Conservation (phyloP, 1,140 invertebrate genomes). For the Bombus waltoni region DNA sequence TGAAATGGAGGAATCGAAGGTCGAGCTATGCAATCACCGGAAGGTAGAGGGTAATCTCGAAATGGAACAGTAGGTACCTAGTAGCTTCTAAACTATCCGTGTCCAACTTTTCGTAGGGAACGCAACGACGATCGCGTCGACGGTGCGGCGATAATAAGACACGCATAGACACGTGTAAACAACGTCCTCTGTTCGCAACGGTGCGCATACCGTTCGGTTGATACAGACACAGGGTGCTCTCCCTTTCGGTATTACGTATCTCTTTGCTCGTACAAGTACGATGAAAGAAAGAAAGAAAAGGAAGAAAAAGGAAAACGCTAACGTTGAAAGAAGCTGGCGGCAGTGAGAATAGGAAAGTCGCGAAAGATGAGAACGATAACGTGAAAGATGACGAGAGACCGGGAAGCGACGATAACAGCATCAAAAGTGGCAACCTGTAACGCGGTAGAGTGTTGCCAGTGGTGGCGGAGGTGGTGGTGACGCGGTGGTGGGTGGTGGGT, state of each 20-base stretch:
- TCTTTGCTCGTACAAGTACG: neutral
- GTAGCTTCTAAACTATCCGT: neutral
- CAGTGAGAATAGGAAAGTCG: neutral
- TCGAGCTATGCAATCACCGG: neutral
- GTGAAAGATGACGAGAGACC: slow-evolving; percentile 37
- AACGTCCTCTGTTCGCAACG: neutral
- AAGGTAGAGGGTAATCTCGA: slow-evolving; percentile 4
- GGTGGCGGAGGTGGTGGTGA: neutral
- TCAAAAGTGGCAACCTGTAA: neutral
- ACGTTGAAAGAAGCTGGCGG: neutral
- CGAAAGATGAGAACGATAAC: slow-evolving; percentile 13
- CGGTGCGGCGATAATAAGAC: too few species aligned
- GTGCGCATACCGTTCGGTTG: too few species aligned
- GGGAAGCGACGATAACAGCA: neutral
- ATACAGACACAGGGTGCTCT: neutral
- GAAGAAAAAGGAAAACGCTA: too few species aligned
- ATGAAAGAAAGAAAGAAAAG: too few species aligned
- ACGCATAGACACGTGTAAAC: neutral
- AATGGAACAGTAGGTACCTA: too few species aligned
- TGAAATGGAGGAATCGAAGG: neutral
- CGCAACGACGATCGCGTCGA: neutral
- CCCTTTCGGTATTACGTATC: neutral
- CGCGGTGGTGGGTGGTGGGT: neutral
- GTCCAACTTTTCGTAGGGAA: neutral
- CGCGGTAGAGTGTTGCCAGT: neutral